Conservation (phyloP, 2,888 invertebrate species). For the Eustalomyia histrio region DNA sequence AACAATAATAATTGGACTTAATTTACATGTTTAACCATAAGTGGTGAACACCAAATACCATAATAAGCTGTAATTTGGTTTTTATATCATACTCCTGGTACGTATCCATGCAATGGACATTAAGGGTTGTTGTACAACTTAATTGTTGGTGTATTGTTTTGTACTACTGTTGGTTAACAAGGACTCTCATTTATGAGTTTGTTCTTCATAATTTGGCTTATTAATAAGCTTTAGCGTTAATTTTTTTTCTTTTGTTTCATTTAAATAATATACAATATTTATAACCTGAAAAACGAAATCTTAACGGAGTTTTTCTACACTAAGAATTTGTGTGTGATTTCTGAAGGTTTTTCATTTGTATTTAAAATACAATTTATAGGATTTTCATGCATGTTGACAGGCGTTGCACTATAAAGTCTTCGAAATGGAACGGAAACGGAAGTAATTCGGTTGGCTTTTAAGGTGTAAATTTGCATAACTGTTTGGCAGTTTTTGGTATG, state of each 20-base stretch:
- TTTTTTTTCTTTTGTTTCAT: neutral
- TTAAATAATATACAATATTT: constrained; percentile 45
- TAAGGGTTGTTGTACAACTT: constrained; percentile 52
- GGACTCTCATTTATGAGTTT: neutral
- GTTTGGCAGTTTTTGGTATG: constrained; percentile 5
- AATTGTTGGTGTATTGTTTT: constrained; percentile 54
- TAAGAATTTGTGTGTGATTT: constrained; percentile 22
- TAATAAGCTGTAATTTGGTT: constrained; percentile 33
- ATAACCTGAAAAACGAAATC: constrained; percentile 65
- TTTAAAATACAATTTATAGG: constrained; percentile 59
- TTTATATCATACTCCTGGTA: neutral
- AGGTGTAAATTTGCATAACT: constrained; percentile 63
- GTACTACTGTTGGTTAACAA: constrained; percentile 29
- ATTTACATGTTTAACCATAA: constrained; percentile 51
- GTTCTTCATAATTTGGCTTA: constrained; percentile 39
- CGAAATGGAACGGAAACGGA: constrained; percentile 65
- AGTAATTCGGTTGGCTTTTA: constrained; percentile 64
- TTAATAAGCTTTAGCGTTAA: constrained; percentile 53
- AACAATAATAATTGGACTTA: constrained; percentile 48
- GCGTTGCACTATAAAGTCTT: constrained; percentile 64
- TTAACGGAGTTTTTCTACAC: constrained; percentile 64
- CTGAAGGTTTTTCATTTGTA: constrained; percentile 13
- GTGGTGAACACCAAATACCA: constrained; percentile 3
- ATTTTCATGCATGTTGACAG: constrained; percentile 66
- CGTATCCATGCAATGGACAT: neutral